Base-by-base conservation (phyloP, 2,888 invertebrate species). In the Chorisops tibialis region DNA sequence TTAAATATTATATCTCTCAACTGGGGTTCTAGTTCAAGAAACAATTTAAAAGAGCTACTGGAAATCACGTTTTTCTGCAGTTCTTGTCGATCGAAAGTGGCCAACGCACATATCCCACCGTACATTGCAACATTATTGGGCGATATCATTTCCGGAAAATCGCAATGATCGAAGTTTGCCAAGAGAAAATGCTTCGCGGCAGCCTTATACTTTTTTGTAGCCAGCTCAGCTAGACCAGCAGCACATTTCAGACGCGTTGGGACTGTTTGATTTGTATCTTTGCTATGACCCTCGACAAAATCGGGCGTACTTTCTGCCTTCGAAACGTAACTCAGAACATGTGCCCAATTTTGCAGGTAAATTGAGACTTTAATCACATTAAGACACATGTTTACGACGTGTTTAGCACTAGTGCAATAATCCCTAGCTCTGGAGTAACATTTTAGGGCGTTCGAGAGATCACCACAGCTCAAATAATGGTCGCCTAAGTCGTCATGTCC, bases 401-500 rank as follows among this genome's bases (percentile, higher is more conserved):
- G 97, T 79, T 96, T 96, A 59, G 96, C 94, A 78, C 95, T 96
- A 21, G 97, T 99, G 79, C 98, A 99, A 79, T 99, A 99, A 80
- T 99, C 99, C 69, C 99, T 83, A 24, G 98, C 96, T 73, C 98
- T 83, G 1, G 96, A 96, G 75, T 96, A 99, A 78, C 97, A 96
- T 78, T 98, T 98, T 9, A 98, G 81, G 24, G 99, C 98, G 81
- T 97, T 97, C 43, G 91, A 90, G 19, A 98, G 81, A 78, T 98
- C 97, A 4, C 99, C 99, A 78, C 95, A 96, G 73, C 94, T 95
- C 51, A 99, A 82, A 75, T 98, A 97, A 79, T 98, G 98, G 74
- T 97, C 96, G 12, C 97, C 98, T 56, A 99, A 82, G 77, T 99
- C 99, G 80, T 99, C 98, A 79, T 98, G 96, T 73, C 98, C 98